Evolutionary conservation across 2,797 vertebrate genomes (phyloP).

Genomic region (Thripadectes ignobilis): DNA sequence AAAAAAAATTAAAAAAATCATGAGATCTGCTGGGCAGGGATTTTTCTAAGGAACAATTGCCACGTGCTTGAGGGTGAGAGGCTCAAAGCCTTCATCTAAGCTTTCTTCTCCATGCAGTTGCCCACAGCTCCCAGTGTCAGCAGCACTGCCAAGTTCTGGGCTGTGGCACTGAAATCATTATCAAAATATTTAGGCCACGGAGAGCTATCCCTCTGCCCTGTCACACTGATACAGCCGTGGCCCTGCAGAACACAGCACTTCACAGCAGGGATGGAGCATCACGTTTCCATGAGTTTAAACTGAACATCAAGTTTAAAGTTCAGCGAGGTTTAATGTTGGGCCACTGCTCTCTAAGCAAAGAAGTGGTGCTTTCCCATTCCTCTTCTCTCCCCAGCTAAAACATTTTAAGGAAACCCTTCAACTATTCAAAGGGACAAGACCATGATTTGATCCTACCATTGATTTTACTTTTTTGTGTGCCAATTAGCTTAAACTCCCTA

Average conservation of each 20-base stretch:
- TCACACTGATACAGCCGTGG: background rate
- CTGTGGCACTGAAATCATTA: conserved; percentile 39
- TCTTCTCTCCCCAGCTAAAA: background rate
- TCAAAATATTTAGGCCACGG: conserved; percentile 41
- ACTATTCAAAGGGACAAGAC: background rate
- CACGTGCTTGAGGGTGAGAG: background rate
- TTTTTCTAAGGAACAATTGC: background rate
- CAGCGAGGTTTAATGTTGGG: background rate
- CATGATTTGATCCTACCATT: background rate
- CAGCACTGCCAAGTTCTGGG: background rate
- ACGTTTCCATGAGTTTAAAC: background rate
- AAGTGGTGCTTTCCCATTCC: background rate
- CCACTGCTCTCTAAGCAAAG: background rate
- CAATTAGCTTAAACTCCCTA: background rate
- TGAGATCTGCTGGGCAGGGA: background rate
- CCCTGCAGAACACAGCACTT: background rate
- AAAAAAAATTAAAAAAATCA: accelerated
- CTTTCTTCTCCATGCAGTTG: background rate
- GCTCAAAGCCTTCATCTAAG: background rate
- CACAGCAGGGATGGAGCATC: background rate
- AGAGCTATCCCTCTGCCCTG: background rate
- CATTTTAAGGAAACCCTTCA: background rate
- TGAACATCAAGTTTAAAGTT: background rate
- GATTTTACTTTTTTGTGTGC: background rate
- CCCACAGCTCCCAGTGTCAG: background rate